Evolutionary conservation across 2,888 invertebrate species (phyloP), one percentile per base, ranked within the genome.

Genomic region (Eurytoma adleriae): DNA sequence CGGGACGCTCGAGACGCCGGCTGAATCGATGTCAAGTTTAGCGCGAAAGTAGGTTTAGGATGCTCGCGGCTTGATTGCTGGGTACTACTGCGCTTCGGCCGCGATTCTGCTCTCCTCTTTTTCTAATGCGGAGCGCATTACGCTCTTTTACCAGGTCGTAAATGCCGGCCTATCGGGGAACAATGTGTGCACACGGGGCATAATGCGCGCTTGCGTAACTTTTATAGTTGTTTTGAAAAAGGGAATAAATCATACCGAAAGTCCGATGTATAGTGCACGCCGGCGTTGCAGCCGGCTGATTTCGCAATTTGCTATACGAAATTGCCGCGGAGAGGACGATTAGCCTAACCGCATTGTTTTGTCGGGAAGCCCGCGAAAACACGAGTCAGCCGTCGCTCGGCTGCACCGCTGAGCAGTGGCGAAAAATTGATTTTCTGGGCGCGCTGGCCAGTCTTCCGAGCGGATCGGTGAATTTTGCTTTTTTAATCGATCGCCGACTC

Each of bases 21-120:
- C 27, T 40, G 27, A 80, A 80, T 76, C 54, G 52, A 40, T 71
- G 80, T 72, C 80, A 80, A 77, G 80, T 80, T 80, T 76, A 80
- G 30, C 64, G 16, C 20, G 48, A 61, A 73, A 69, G 62, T 68
- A 68, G 73, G 64, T 64, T 75, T 40, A 64, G n/a, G 59, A 14
- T 54, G 16, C 18, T 61, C n/a, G 40, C n/a, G 40, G 10, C 40
- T n/a, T 54, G 14, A 54, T 54, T 54, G 64, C 30, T 64, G 18
- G 3, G 12, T 24, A 27, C 13, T 24, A 40, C 7, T 40, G 40
- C 40, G 7, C 4, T 40, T 0, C 40, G 10, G 4, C 40, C 10
- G 10, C 40, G 40, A 40, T 40, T 10, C 24, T 20, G 52, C 30
- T 10, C 16, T 68, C n/a, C 3, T 70, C 24, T 48, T 40, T 27